phyloP scores from a whole-genome alignment of 2,797 vertebrate genomes.

The Margarornis squamiger region DNA sequence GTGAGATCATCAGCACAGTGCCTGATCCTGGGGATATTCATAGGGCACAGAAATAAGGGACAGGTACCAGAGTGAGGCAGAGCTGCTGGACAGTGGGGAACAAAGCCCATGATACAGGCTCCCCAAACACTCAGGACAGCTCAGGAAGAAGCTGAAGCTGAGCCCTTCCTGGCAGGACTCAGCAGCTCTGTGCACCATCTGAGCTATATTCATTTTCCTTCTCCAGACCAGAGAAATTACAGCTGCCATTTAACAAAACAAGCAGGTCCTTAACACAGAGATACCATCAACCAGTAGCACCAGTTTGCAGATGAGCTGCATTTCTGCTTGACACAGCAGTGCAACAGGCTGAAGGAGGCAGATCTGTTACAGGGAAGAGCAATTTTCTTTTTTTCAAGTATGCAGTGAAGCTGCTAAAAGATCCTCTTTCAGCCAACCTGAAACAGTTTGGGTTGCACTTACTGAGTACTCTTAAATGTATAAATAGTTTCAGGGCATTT shows the following conservation, averaged over 20 bases:
- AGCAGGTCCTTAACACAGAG: background rate
- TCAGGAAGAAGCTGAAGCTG: background rate
- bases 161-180: background rate
- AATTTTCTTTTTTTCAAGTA: background rate
- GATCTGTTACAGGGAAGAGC: background rate
- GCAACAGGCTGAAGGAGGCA: background rate
- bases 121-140: background rate
- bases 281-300: background rate
- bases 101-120: background rate
- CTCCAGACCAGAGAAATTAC: background rate
- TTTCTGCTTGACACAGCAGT: background rate
- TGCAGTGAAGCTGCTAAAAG: background rate
- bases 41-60: background rate
- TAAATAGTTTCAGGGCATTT: constrained; percentile 54
- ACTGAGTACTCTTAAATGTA: background rate
- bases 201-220: background rate
- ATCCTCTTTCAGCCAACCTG: constrained; percentile 23
- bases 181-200: background rate
- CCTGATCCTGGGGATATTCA: background rate
- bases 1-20: background rate
- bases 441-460: constrained; percentile 7
- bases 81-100: background rate
- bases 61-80: background rate
- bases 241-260: background rate
- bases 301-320: background rate